Evolutionary conservation across 2,113 vertebrate species (phyloP), one percentile per base, ranked within the genome.

Genomic region (Lontra canadensis): DNA sequence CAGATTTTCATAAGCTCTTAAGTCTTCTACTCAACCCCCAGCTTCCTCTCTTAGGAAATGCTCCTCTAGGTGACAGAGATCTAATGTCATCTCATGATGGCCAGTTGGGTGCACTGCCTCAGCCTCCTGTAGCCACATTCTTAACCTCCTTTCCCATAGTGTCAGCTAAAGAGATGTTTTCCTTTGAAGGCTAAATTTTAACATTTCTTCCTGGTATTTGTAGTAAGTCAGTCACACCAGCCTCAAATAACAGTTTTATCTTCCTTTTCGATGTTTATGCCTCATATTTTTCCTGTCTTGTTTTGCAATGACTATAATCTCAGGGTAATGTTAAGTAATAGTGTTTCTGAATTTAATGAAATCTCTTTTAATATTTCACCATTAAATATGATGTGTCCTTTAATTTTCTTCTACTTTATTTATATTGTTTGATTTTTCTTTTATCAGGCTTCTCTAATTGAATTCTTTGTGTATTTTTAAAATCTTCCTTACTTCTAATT

Each of bases 341-440:
- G 55, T 47, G 49, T 83, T 95, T 9, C 26, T 85, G 49, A 95
- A 95, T 96, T 89, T 93, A 94, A 55, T 92, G 39, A 47, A 84
- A 8, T 17, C 11, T 79, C 29, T 55, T 93, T 94, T 42, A 97
- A 69, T 95, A 94, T 79, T 89, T 96, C 31, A 86, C 39, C 34
- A 69, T 90, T 96, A 96, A 78, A 73, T 97, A 93, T 78, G 34
- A 92, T 81, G 13, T 80, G 78, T 96, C 69, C 59, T 93, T 85
- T 95, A 88, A 92, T 96, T 82, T 96, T 96, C 73, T 93, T 93
- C 4, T 85, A 79, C 39, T 59, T 96, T 96, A 79, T 95, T 94
- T 95, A 97, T 86, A 34, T 88, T 95, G 88, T 96, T 96, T 95
- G 65, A 97, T 61, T 96, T 96, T 96, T 87, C 59, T 81, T 96